Evolutionary conservation across 2,797 vertebrate species (phyloP).

Genomic region (Poeciliopsis infans): DNA sequence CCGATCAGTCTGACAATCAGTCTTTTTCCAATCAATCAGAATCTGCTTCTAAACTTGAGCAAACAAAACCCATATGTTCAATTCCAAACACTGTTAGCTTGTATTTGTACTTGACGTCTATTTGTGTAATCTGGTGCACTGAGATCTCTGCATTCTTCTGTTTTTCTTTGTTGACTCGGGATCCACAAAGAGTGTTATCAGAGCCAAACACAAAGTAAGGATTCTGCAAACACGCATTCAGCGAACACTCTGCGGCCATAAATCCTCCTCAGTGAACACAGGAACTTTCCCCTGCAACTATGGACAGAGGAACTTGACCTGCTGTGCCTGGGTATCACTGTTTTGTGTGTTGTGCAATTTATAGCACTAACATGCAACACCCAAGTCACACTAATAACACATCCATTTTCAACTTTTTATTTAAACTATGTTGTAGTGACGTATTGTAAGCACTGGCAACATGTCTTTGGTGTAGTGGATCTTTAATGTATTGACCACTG

Average conservation of each 20-base stretch:
- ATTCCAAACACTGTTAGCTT: neutral
- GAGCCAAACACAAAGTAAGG: conserved; percentile 29
- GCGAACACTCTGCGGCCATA: neutral
- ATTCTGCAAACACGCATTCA: conserved; percentile 8
- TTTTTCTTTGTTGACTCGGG: conserved; percentile 50
- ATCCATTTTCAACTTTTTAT: neutral
- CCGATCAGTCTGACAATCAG: neutral
- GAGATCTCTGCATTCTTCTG: conserved; percentile 40
- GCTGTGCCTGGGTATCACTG: neutral
- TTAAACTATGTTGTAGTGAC: neutral
- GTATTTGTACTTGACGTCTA: neutral
- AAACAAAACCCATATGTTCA: neutral
- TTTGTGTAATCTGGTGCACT: conserved; percentile 42
- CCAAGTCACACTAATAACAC: neutral
- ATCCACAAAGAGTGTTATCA: conserved; percentile 41
- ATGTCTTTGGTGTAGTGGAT: neutral
- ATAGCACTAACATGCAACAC: neutral
- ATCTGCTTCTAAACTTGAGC: neutral
- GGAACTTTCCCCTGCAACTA: neutral
- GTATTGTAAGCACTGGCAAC: neutral
- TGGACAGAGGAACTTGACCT: neutral
- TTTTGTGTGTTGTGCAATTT: neutral
- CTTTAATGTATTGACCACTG: neutral
- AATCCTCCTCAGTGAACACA: neutral
- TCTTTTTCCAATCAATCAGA: neutral